Evolutionary conservation across 2,797 vertebrate genomes (phyloP).

Genomic region (Vespertilio murinus): DNA sequence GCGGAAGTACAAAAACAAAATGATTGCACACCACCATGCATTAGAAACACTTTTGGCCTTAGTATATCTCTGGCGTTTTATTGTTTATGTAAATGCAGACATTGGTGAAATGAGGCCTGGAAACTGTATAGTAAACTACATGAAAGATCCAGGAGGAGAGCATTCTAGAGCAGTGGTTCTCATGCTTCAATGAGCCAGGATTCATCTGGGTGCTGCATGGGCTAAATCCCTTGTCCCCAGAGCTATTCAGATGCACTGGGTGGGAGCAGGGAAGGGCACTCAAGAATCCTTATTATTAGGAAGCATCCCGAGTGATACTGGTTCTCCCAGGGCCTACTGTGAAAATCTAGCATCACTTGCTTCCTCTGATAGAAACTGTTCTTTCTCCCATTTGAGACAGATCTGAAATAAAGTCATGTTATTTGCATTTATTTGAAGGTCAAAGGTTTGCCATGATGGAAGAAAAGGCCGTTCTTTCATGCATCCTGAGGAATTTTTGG

Average conservation of each 20-base stretch:
- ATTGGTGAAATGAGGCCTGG: not conserved
- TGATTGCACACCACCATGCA: fast-evolving
- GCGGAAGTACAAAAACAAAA: not conserved
- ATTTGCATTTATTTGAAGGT: slow-evolving; percentile 83
- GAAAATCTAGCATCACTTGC: not conserved
- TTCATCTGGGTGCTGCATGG: no score
- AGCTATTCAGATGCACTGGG: not conserved
- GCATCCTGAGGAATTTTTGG: slow-evolving; percentile 89
- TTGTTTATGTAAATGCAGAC: not conserved
- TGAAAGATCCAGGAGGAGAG: no score
- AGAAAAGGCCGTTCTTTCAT: slow-evolving; percentile 91
- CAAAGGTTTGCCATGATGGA: slow-evolving; percentile 96
- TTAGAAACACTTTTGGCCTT: not conserved
- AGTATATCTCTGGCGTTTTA: not conserved
- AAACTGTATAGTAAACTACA: not conserved
- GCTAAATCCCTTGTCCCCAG: not conserved
- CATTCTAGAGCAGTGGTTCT: no score
- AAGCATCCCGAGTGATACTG: not conserved
- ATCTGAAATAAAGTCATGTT: not conserved
- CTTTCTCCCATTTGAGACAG: not conserved
- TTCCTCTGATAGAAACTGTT: not conserved
- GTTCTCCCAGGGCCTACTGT: not conserved
- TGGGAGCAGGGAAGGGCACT: not conserved
- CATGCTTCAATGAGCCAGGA: no score
- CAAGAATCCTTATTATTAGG: not conserved